Evolutionary conservation across 2,797 vertebrate genomes (phyloP).

Genomic region (Ibycter americanus): DNA sequence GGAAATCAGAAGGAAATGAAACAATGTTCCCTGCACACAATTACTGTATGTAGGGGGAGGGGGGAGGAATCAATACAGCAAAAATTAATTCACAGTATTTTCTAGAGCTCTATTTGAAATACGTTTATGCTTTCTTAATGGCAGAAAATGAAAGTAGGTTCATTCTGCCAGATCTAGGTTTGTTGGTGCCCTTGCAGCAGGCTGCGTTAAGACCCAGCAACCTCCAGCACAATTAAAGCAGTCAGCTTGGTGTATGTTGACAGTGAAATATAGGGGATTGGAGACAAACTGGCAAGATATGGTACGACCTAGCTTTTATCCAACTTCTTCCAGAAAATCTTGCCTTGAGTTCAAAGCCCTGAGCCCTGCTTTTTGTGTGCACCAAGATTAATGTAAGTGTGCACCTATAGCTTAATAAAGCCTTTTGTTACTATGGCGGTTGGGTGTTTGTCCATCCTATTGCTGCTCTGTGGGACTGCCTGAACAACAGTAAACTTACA

Average conservation of each 20-base stretch:
- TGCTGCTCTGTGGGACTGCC: background rate
- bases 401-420: background rate
- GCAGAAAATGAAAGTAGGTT: background rate
- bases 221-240: background rate
- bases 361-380: background rate
- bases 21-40: background rate
- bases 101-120: background rate
- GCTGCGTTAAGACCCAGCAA: background rate
- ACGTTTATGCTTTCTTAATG: background rate
- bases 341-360: background rate
- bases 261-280: background rate
- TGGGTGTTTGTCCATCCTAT: background rate
- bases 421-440: background rate
- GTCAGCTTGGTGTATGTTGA: background rate
- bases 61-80: background rate
- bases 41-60: background rate
- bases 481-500: background rate
- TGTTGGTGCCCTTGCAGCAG: background rate
- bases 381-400: background rate
- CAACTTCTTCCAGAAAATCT: background rate
- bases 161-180: background rate
- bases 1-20: constrained; percentile 47
- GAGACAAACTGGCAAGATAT: background rate
- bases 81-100: background rate
- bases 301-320: background rate